Percentiles rank a stretch among this genome's conserved stretches.
phyloP scores from a whole-genome alignment of 2,113 vertebrate species.

The Datnioides undecimradiatus region DNA sequence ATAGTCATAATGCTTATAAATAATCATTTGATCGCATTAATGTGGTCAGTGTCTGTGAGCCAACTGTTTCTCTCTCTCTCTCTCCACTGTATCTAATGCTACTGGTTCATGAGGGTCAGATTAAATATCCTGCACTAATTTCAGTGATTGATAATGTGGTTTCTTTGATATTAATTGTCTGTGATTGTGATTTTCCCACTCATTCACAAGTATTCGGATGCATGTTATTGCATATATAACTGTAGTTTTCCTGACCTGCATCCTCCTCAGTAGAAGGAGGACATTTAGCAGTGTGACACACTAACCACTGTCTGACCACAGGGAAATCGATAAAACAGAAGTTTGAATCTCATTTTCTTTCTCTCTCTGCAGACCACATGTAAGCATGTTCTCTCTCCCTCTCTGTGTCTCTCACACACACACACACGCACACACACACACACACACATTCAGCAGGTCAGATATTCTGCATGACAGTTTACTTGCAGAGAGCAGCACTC shows the following conservation, averaged over 20 bases:
- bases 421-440: background rate
- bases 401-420: background rate
- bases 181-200: background rate
- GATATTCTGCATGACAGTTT: constrained; percentile 67
- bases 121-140: background rate
- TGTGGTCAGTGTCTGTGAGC: background rate
- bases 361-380: constrained; percentile 42
- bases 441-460: background rate
- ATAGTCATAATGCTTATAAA: too few species aligned
- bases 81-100: background rate
- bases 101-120: background rate
- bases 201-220: background rate
- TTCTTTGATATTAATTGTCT: background rate
- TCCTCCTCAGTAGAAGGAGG: constrained; percentile 19
- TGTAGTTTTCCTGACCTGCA: constrained; percentile 26
- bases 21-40: too few species aligned
- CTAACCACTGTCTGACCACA: constrained; percentile 64
- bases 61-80: too few species aligned
- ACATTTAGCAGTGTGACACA: constrained; percentile 67
- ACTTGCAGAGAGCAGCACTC: constrained; percentile 77
- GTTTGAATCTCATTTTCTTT: constrained; percentile 54
- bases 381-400: constrained; percentile 11
- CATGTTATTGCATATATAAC: background rate
- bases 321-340: constrained; percentile 62
- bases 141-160: background rate